Evolutionary conservation across 1,140 invertebrate species (phyloP).

Genomic region (Euura saliciscinereae): DNA sequence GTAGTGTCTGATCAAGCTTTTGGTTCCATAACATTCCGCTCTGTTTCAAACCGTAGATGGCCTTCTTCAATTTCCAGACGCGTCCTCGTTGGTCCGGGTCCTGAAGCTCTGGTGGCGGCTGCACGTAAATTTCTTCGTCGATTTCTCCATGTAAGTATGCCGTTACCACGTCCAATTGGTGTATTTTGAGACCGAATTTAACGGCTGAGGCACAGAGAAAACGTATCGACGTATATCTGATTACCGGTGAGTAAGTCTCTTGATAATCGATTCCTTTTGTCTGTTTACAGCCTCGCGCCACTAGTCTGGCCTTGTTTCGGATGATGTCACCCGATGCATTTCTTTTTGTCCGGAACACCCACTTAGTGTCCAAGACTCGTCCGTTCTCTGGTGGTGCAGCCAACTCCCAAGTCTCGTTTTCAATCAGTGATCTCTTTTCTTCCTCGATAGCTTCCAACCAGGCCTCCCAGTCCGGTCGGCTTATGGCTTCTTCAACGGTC

Average conservation of each 20-base stretch:
- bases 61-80: conserved; percentile 35
- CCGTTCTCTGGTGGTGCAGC: background rate
- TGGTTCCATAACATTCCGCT: conserved; percentile 34
- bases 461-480: no score
- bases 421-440: background rate
- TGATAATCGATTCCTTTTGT: conserved; percentile 33
- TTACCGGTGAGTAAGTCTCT: conserved; percentile 31
- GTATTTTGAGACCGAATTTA: conserved; percentile 18
- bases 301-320: conserved; percentile 43
- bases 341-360: conserved; percentile 49
- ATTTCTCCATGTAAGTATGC: conserved; percentile 42
- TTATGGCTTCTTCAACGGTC: no score
- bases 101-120: conserved; percentile 31
- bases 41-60: conserved; percentile 48
- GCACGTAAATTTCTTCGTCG: conserved; percentile 51
- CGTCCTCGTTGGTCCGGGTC: conserved; percentile 22
- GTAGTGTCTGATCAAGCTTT: conserved; percentile 33
- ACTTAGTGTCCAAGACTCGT: conserved; percentile 40
- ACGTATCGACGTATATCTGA: background rate
- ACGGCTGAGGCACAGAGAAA: background rate
- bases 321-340: conserved; percentile 33
- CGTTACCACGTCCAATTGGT: conserved; percentile 43
- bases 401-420: background rate
- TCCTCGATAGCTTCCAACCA: background rate
- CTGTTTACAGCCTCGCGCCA: conserved; percentile 36